Conservation (phyloP, 1,140 invertebrate species). For the Bombus huntii region DNA sequence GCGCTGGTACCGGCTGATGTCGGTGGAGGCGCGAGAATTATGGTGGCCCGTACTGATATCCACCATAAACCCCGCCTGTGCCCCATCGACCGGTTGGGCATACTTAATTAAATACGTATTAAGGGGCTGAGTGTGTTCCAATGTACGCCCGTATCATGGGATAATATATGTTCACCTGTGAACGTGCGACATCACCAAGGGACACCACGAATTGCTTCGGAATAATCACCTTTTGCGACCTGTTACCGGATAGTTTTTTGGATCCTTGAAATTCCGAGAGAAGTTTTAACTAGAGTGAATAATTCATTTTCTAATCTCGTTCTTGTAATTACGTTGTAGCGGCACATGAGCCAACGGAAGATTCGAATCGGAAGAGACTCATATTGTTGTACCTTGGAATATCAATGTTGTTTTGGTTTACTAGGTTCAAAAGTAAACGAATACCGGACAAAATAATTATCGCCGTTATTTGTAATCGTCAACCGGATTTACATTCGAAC, state of each 20-base stretch:
- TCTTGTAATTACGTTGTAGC: not conserved
- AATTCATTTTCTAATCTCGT: not conserved
- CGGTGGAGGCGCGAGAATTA: constrained; percentile 73
- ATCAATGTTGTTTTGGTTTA: too few relatives aligned
- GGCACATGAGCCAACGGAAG: too few relatives aligned
- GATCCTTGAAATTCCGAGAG: not conserved
- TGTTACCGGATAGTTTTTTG: not conserved
- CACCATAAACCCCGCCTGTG: constrained; percentile 68
- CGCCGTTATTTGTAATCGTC: too few relatives aligned
- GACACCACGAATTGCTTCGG: not conserved
- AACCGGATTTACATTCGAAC: too few relatives aligned
- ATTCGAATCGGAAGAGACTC: too few relatives aligned
- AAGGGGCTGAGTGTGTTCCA: constrained; percentile 80
- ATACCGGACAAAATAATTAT: too few relatives aligned
- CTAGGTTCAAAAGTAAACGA: too few relatives aligned
- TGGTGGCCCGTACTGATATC: constrained; percentile 74
- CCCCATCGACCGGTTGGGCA: constrained; percentile 53
- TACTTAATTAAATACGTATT: constrained; percentile 82
- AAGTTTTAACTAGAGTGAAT: too few relatives aligned
- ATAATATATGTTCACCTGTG: constrained; percentile 64
- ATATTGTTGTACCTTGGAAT: too few relatives aligned
- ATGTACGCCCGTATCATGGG: constrained; percentile 64
- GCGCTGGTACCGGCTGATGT: constrained; percentile 48
- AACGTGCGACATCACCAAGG: constrained; percentile 5
- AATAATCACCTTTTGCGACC: not conserved